phyloP scores from a whole-genome alignment of 2,113 vertebrate genomes.

The Furnarius figulus region DNA sequence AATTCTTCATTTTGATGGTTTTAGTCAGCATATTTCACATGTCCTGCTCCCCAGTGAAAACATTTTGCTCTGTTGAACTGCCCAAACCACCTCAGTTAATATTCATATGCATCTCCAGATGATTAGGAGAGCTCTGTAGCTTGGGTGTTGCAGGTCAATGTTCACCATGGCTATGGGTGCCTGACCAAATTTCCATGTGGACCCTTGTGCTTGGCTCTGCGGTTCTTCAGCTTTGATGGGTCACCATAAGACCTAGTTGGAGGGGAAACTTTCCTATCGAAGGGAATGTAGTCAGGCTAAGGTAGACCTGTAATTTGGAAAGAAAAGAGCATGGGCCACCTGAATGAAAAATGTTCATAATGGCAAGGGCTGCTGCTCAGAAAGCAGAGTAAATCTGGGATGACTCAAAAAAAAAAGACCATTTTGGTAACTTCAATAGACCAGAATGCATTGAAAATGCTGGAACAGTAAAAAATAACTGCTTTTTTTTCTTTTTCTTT shows the following conservation, averaged over 20 bases:
- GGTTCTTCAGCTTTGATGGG: accelerated
- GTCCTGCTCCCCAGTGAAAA: background rate
- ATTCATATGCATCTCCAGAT: background rate
- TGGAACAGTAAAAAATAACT: background rate
- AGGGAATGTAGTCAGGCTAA: background rate
- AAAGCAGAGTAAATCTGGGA: background rate
- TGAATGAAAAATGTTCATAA: background rate
- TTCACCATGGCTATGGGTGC: background rate
- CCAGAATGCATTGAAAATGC: background rate
- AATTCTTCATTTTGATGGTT: background rate
- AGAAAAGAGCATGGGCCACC: background rate
- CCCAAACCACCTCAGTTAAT: background rate
- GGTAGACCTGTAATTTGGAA: background rate
- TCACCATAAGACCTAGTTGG: background rate
- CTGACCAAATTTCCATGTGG: background rate
- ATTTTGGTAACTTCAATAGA: background rate
- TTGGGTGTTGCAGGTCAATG: background rate
- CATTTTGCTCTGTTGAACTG: background rate
- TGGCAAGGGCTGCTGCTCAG: background rate
- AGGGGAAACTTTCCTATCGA: background rate
- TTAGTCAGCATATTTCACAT: background rate
- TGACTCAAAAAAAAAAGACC: background rate
- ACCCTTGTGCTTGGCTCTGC: background rate
- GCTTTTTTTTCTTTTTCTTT: background rate
- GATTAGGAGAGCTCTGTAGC: accelerated